Percentiles rank a stretch among this genome's conserved stretches.
phyloP scores from a whole-genome alignment of 2,113 vertebrate genomes.

The Paramormyrops kingsleyae region DNA sequence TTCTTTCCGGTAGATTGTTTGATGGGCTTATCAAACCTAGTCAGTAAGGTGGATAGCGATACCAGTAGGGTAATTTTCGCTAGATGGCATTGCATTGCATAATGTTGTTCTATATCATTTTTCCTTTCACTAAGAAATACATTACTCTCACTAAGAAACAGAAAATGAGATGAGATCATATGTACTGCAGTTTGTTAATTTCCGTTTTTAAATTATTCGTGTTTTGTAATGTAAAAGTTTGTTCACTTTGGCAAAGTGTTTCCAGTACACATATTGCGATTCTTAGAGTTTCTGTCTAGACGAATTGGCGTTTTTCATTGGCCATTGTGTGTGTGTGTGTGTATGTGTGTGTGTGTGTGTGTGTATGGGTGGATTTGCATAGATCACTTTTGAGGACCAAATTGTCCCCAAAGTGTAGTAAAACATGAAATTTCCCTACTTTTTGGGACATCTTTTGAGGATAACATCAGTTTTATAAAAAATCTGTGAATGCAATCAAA shows the following conservation, averaged over 20 bases:
- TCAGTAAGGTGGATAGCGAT: neutral
- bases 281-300: neutral
- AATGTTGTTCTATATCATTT: neutral
- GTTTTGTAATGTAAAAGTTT: neutral
- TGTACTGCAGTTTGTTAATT: neutral
- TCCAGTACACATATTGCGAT: neutral
- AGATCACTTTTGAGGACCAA: too few species aligned
- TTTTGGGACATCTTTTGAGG: too few species aligned
- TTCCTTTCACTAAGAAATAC: neutral
- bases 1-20: neutral
- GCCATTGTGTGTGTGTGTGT: neutral
- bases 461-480: too few species aligned
- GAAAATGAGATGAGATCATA: neutral
- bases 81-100: neutral
- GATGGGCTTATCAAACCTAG: neutral
- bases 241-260: neutral
- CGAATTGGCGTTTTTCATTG: neutral
- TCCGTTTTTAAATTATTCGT: neutral
- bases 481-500: too few species aligned
- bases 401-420: too few species aligned
- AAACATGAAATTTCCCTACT: too few species aligned
- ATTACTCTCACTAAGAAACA: neutral
- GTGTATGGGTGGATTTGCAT: too few species aligned
- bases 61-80: neutral
- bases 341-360: neutral